Base-by-base conservation (phyloP, 2,888 invertebrate species). In the Fragum sueziense region DNA sequence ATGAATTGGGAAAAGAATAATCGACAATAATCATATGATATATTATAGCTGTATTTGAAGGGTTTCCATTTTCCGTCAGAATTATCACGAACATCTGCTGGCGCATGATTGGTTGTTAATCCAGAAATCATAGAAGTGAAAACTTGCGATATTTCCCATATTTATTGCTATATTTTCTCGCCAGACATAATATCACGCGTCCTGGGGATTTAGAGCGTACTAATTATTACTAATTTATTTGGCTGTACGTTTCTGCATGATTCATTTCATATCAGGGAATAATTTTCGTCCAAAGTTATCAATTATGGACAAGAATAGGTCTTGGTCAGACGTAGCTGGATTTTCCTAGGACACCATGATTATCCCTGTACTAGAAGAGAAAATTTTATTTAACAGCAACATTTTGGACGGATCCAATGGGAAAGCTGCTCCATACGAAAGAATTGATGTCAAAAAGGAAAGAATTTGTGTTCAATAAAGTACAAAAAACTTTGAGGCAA, bases 21-120 rank as follows among this genome's bases (percentile, higher is more conserved):
- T 80, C 84, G 79, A 74, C 72, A 80, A 67, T 80, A 80, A 83
- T 83, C 83, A 83, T 80, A 80, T 80, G 80, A 83, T 83, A 73
- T 83, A 80, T 83, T 77, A 82, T 74, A 69, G 73, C 67, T 27
- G 61, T 76, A 22, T 62, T 76, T 80, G 76, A 47, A 67, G 68
- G 83, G 80, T 41, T 83, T 83, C 82, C 75, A 68, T 74, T 76
- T 74, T 69, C 75, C 75, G 73, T 33, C 57, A 74, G 73, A 79
- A 70, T 74, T 79, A 74, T 79, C 70, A 70, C 70, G 27, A 33
- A 73, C 76, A 77, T 80, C 80, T 76, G 73, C 67, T 34, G 37
- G 41, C 67, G n/a, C 41, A 47, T 75, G 77, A 81, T 81, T 81
- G 81, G 77, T 68, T 67, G 52, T 33, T 73, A 78, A 77, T 77